Base-by-base conservation (phyloP, 2,888 invertebrate genomes). In the Acholoe squamosa region DNA sequence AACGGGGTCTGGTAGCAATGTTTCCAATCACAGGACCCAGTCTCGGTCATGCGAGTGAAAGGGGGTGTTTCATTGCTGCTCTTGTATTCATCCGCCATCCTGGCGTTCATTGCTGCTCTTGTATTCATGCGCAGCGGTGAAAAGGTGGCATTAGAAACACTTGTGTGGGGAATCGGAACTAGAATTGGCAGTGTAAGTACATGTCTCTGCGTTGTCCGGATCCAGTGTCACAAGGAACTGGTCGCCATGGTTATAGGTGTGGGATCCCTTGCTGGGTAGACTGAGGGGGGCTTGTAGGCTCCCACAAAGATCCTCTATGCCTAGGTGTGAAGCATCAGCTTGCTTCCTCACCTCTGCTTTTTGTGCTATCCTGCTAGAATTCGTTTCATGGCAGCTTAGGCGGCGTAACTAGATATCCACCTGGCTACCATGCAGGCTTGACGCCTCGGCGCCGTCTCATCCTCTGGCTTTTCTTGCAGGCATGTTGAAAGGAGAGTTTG, bases 151-250 rank as follows among this genome's bases (percentile, higher is more conserved):
- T 67, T 67, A 67, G 67, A 16, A 25, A 67, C 67, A 67, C 67
- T 25, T n/a, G n/a, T 67, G 67, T 67, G 67, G n/a, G 67, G 67
- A 67, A 67, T 67, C 12, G 67, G 67, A 67, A 67, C 67, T 67
- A 67, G 67, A 67, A 67, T 67, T 67, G 67, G 67, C 67, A 67
- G 67, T 67, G 67, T 67, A 67, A 67, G 67, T n/a, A n/a, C n/a
- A n/a, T n/a, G n/a, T n/a, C n/a, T n/a, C n/a, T n/a, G n/a, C n/a
- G n/a, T n/a, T n/a, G n/a, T n/a, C n/a, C n/a, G n/a, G n/a, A n/a
- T n/a, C n/a, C n/a, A n/a, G n/a, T n/a, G n/a, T n/a, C n/a, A n/a
- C n/a, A n/a, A n/a, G n/a, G n/a, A n/a, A n/a, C n/a, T n/a, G n/a
- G n/a, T n/a, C n/a, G n/a, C n/a, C n/a, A n/a, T n/a, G n/a, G n/a